These are phyloP conservation scores for Neoniphon sammara DNA, from an alignment of 2,797 vertebrate genomes.

Conservation along the genomic window DNA sequence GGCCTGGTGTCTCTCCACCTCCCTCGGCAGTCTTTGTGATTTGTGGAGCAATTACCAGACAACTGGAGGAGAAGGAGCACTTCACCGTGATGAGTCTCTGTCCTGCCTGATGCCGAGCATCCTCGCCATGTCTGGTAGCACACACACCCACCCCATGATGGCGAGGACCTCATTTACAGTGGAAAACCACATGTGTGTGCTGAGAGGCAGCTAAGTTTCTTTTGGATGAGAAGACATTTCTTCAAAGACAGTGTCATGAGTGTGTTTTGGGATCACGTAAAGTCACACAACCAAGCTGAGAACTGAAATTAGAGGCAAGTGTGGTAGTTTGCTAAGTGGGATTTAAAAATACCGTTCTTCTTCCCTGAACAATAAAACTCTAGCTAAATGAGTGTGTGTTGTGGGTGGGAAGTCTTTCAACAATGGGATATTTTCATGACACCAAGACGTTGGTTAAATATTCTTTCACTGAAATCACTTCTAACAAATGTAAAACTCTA, in stretches of 20 bases:
- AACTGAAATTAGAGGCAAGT: neutral
- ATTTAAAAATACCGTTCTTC: slow-evolving; percentile 32
- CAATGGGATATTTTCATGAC: neutral
- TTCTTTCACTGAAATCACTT: slow-evolving; percentile 11
- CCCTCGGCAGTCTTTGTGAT: slow-evolving; percentile 69
- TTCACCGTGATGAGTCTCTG: slow-evolving; percentile 51
- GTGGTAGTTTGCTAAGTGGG: slow-evolving; percentile 19
- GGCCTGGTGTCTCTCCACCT: slow-evolving; percentile 45
- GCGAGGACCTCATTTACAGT: slow-evolving; percentile 11
- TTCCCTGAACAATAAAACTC: slow-evolving; percentile 28
- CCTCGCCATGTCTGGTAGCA: slow-evolving; percentile 33
- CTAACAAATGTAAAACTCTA: too few species aligned
- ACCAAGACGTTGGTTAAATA: slow-evolving; percentile 16
- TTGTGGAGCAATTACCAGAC: slow-evolving; percentile 75
- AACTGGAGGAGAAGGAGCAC: slow-evolving; percentile 64
- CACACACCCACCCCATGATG: neutral
- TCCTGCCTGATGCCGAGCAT: slow-evolving; percentile 60
- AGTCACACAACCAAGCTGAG: slow-evolving; percentile 13
- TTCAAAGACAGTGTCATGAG: neutral
- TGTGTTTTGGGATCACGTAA: neutral
- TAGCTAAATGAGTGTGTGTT: slow-evolving; percentile 17
- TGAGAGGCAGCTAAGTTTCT: slow-evolving; percentile 15
- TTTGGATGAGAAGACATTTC: neutral
- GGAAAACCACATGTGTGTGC: slow-evolving; percentile 23
- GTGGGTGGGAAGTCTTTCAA: slow-evolving; percentile 2